Evolutionary conservation across 2,888 invertebrate species (phyloP).

Genomic region (Magallana nippona): DNA sequence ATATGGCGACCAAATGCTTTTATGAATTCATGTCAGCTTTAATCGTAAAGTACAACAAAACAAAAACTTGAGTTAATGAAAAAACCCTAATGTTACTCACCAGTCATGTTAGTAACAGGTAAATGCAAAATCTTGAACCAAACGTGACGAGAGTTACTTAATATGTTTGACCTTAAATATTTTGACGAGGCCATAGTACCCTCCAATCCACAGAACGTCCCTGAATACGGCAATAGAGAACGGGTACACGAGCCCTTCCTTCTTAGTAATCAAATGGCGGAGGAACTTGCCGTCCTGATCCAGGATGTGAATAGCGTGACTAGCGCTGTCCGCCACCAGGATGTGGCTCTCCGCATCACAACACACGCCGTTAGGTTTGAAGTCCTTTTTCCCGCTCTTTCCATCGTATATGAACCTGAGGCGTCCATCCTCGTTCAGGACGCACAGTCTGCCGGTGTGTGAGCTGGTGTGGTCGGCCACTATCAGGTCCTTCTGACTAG

Average conservation of each 20-base stretch:
- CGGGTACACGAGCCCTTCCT: constrained; percentile 15
- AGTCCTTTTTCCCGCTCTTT: not conserved
- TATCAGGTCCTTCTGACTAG: constrained; percentile 18
- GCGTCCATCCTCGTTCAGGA: not conserved
- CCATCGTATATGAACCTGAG: constrained; percentile 6
- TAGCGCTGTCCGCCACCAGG: constrained; percentile 11
- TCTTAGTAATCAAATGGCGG: constrained; percentile 4
- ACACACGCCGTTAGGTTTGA: constrained; percentile 23
- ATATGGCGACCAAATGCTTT: too few relatives aligned
- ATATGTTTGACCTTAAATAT: constrained; percentile 18
- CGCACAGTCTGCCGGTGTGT: not conserved
- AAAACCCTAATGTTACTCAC: too few relatives aligned
- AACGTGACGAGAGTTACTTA: not conserved
- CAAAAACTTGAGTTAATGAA: too few relatives aligned
- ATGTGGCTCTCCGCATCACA: constrained; percentile 15
- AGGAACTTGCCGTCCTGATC: constrained; percentile 22
- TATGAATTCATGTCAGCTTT: too few relatives aligned
- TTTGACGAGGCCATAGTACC: constrained; percentile 14
- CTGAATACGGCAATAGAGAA: constrained; percentile 11
- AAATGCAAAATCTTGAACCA: too few relatives aligned
- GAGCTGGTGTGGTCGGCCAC: constrained; percentile 8
- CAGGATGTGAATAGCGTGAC: constrained; percentile 19
- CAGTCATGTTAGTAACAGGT: too few relatives aligned
- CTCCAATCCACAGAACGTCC: constrained; percentile 12
- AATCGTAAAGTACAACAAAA: too few relatives aligned